phyloP scores from a whole-genome alignment of 2,113 vertebrate species.

The Syngnathus scovelli region DNA sequence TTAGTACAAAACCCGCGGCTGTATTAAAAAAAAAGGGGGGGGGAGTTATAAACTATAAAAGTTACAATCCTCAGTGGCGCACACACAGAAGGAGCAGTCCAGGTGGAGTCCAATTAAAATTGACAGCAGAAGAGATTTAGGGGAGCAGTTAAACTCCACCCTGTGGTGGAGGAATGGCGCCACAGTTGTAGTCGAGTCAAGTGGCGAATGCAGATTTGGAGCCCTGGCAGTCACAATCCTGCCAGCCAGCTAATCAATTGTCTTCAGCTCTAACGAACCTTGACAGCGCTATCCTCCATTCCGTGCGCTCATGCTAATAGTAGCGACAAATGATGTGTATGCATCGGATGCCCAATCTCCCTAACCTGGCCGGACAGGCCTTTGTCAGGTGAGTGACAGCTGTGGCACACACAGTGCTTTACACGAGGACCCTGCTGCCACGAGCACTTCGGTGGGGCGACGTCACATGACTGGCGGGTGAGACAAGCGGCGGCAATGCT shows the following conservation, averaged over 20 bases:
- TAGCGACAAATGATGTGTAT: slow-evolving; percentile 6
- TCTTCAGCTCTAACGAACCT: slow-evolving; percentile 48
- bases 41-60: neutral
- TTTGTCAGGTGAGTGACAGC: slow-evolving; percentile 57
- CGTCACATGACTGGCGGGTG: slow-evolving; percentile 48
- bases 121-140: slow-evolving; percentile 41
- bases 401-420: slow-evolving; percentile 57
- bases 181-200: neutral
- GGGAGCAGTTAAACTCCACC: slow-evolving; percentile 26
- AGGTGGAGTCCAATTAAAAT: slow-evolving; percentile 28
- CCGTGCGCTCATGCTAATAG: slow-evolving; percentile 34
- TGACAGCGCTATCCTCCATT: slow-evolving; percentile 35
- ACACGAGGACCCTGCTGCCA: slow-evolving; percentile 68
- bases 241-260: slow-evolving; percentile 45
- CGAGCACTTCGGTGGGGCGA: slow-evolving; percentile 36
- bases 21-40: neutral
- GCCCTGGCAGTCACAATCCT: slow-evolving; percentile 27
- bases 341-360: slow-evolving; percentile 3
- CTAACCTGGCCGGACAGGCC: slow-evolving; percentile 47
- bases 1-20: slow-evolving; percentile 3
- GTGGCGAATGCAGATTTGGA: neutral
- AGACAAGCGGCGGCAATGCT: slow-evolving; percentile 24
- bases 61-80: neutral
- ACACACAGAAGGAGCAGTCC: slow-evolving; percentile 22
- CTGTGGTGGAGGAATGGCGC: slow-evolving; percentile 12